Conservation (phyloP, 2,888 invertebrate genomes). For the Drosophila atroscutellata region DNA sequence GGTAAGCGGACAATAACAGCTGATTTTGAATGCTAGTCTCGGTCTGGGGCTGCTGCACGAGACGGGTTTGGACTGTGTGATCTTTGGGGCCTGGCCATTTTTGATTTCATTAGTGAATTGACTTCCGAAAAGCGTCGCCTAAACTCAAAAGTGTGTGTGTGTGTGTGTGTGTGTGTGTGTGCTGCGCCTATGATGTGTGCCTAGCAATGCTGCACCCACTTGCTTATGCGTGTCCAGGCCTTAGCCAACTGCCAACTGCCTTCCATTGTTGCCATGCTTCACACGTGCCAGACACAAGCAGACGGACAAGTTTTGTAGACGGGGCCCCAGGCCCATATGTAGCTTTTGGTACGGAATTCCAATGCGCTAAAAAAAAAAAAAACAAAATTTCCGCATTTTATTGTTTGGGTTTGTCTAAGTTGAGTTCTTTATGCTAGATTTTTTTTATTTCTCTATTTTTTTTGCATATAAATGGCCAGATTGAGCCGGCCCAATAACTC, state of each 20-base stretch:
- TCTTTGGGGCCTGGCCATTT: constrained; percentile 86
- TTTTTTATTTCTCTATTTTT: background rate
- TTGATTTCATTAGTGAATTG: constrained; percentile 67
- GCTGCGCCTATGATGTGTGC: constrained; percentile 4
- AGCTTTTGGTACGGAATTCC: constrained; percentile 48
- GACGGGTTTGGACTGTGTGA: background rate
- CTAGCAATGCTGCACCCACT: constrained; percentile 18
- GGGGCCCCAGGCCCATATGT: constrained; percentile 20
- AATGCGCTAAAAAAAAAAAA: constrained; percentile 37
- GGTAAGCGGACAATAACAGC: constrained; percentile 9
- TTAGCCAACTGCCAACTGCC: constrained; percentile 20
- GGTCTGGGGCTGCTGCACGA: constrained; percentile 11
- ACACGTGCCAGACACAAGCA: constrained; percentile 53
- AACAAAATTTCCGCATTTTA: constrained; percentile 46
- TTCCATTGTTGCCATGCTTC: constrained; percentile 60
- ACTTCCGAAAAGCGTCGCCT: constrained; percentile 58
- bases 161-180: background rate
- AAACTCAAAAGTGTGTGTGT: constrained; percentile 1
- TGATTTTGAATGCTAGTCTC: constrained; percentile 47
- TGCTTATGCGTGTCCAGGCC: constrained; percentile 56
- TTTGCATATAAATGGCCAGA: constrained; percentile 17
- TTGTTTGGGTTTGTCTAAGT: constrained; percentile 7
- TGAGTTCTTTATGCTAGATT: constrained; percentile 9
- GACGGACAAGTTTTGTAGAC: background rate
- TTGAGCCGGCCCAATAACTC: background rate